A percentile compares a stretch with the other conserved stretches of the same genome.
Evolutionary conservation across 2,888 invertebrate species (phyloP).

Genomic region (Drosophila mayaguana): DNA sequence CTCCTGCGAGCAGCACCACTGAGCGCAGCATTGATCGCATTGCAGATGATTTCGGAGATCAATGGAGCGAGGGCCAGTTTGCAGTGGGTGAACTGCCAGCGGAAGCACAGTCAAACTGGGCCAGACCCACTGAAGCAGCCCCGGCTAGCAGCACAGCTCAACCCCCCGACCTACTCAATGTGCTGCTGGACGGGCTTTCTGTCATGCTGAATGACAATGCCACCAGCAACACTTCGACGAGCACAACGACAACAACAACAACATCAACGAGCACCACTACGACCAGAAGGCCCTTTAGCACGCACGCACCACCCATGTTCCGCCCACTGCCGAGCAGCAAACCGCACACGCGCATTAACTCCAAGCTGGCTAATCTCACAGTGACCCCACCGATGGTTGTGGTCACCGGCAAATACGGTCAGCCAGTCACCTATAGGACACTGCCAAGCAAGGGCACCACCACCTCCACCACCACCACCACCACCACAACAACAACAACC

Average conservation of each 20-base stretch:
- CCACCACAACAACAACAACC: conserved; percentile 17
- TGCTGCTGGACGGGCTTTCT: conserved; percentile 74
- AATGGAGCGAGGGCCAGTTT: conserved; percentile 64
- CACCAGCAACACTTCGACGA: conserved; percentile 30
- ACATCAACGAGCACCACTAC: conserved; percentile 35
- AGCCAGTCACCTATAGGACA: conserved; percentile 66
- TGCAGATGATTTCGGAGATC: conserved; percentile 70
- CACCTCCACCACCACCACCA: conserved; percentile 4
- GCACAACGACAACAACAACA: conserved; percentile 27
- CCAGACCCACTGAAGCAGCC: conserved; percentile 5
- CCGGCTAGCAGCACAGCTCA: conserved; percentile 19
- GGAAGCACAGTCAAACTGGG: conserved; percentile 62
- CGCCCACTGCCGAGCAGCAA: conserved; percentile 74
- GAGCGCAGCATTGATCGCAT: conserved; percentile 63
- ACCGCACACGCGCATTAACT: conserved; percentile 75
- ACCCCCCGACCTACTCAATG: conserved; percentile 63
- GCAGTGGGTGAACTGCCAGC: conserved; percentile 71
- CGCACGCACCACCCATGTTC: conserved; percentile 70
- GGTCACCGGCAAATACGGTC: conserved; percentile 62
- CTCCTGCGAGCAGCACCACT: conserved; percentile 21
- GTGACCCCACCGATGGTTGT: conserved; percentile 70
- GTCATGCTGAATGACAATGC: conserved; percentile 65
- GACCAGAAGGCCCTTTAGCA: conserved; percentile 26
- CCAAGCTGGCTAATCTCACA: conserved; percentile 80
- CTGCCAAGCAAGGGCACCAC: conserved; percentile 32